Conservation (phyloP, 1,140 invertebrate genomes). For the Thaumatotibia leucotreta region DNA sequence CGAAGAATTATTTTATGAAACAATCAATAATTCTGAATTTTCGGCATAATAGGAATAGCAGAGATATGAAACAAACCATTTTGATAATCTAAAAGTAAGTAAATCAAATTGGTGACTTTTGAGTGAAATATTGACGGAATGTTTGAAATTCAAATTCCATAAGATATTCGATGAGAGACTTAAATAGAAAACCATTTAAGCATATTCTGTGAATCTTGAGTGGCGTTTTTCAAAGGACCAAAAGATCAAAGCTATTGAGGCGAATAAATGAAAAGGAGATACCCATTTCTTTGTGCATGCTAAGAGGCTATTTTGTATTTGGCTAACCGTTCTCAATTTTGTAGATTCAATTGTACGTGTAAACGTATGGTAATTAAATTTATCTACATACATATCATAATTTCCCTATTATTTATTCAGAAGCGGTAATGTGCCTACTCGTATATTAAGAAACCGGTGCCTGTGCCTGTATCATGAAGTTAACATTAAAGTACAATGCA, state of each 20-base stretch:
- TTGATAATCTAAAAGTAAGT: not conserved
- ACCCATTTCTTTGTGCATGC: conserved; percentile 44
- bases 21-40: too few relatives aligned
- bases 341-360: conserved; percentile 21
- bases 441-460: too few relatives aligned
- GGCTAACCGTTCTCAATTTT: conserved; percentile 30
- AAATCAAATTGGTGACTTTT: not conserved
- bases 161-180: conserved; percentile 19
- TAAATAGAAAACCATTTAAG: conserved; percentile 44
- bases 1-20: too few relatives aligned
- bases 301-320: conserved; percentile 39
- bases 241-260: conserved; percentile 56
- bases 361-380: conserved; percentile 23
- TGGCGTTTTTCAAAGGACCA: conserved; percentile 49
- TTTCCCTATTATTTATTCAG: too few relatives aligned
- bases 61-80: not conserved
- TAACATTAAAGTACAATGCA: too few relatives aligned
- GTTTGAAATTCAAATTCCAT: conserved; percentile 30
- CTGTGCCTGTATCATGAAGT: too few relatives aligned
- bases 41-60: not conserved
- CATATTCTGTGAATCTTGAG: conserved; percentile 49
- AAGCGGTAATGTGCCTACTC: too few relatives aligned
- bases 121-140: conserved; percentile 2
- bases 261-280: conserved; percentile 51
- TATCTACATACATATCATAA: too few relatives aligned